A percentile compares a stretch with the other conserved stretches of the same genome.
Evolutionary conservation across 2,113 vertebrate genomes (phyloP).

Genomic region (Varanus salvator): DNA sequence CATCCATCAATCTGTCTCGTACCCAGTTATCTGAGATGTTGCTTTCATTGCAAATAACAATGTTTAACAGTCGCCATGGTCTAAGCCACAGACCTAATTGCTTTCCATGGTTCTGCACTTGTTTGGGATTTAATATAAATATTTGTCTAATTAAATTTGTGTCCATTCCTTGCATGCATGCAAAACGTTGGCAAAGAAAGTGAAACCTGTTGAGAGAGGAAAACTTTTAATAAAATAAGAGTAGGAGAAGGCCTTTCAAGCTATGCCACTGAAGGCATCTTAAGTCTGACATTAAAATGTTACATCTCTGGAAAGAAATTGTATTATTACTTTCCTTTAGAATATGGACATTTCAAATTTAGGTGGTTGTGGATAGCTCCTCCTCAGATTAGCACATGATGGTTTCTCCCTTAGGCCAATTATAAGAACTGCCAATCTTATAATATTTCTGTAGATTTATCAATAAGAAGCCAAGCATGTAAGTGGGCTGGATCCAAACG

Average conservation of each 20-base stretch:
- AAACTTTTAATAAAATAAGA: background rate
- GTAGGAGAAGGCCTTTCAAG: background rate
- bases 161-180: background rate
- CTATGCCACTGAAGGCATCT: background rate
- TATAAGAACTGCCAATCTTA: background rate
- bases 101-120: background rate
- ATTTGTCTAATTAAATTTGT: background rate
- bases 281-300: background rate
- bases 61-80: background rate
- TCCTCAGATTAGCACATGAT: too few relatives aligned
- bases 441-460: background rate
- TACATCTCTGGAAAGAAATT: background rate
- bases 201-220: background rate
- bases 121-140: background rate
- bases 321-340: background rate
- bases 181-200: background rate
- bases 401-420: background rate
- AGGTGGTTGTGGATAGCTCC: background rate
- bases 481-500: background rate
- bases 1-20: background rate
- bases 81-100: background rate
- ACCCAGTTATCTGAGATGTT: background rate
- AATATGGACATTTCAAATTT: background rate
- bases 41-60: constrained; percentile 3
- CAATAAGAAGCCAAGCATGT: background rate